Evolutionary conservation across 2,797 vertebrate species (phyloP).

Genomic region (Forpus xanthops): DNA sequence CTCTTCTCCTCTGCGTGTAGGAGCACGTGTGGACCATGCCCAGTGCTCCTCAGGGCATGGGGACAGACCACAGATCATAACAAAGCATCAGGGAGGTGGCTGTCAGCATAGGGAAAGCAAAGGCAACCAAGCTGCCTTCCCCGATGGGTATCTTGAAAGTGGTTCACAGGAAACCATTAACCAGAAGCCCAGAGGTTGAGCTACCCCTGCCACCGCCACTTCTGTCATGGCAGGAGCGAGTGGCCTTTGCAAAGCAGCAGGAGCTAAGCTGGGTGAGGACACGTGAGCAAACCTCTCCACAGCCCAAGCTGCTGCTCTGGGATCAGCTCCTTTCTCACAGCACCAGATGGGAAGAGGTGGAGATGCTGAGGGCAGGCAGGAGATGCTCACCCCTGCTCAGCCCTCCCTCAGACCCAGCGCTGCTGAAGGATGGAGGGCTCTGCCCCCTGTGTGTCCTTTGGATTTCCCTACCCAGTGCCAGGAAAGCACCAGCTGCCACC

Average conservation of each 20-base stretch:
- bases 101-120: neutral
- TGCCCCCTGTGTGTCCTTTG: rapidly evolving
- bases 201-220: neutral
- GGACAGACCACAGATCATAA: neutral
- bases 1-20: neutral
- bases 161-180: conserved; percentile 19
- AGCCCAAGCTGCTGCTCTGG: neutral
- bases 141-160: neutral
- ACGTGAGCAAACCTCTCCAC: neutral
- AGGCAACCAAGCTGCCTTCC: neutral
- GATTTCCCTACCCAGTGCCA: neutral
- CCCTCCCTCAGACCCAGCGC: neutral
- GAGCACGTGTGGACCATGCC: neutral
- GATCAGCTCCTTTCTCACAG: neutral
- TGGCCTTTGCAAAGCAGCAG: neutral
- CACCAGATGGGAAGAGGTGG: neutral
- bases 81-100: neutral
- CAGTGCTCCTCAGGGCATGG: neutral
- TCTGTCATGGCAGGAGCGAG: neutral
- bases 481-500: neutral
- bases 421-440: neutral
- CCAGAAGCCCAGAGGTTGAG: neutral
- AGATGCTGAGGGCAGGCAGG: neutral
- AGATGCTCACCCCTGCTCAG: neutral
- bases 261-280: neutral